Percentiles rank a stretch among this genome's conserved stretches.
These are phyloP conservation scores for Ypsolopha sequella DNA, from an alignment of 2,888 invertebrate genomes.

Conservation along the genomic window DNA sequence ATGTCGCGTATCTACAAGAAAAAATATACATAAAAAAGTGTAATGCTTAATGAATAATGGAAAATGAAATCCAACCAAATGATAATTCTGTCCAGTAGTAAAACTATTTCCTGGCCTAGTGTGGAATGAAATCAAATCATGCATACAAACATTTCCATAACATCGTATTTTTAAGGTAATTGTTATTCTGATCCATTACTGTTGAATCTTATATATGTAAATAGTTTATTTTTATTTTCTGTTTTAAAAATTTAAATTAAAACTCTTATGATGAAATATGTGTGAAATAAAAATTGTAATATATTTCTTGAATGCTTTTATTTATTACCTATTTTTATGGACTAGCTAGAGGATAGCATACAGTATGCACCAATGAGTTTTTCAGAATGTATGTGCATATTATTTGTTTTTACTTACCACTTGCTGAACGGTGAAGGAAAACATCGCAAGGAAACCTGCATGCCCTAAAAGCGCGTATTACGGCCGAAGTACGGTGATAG, in stretches of 20 bases:
- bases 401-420: no score
- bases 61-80: no score
- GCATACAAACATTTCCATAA: neutral
- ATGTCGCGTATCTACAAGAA: no score
- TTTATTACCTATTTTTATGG: neutral
- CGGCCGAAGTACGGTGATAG: no score
- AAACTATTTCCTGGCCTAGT: neutral
- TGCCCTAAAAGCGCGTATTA: no score
- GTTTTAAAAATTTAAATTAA: slow-evolving; percentile 49
- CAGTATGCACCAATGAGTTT: no score
- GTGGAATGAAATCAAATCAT: neutral
- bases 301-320: slow-evolving; percentile 23
- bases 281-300: slow-evolving; percentile 69
- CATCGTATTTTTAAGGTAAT: slow-evolving; percentile 14
- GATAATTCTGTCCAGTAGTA: neutral
- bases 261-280: slow-evolving; percentile 51
- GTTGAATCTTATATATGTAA: slow-evolving; percentile 63
- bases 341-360: no score
- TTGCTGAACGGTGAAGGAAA: no score
- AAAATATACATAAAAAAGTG: no score
- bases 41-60: no score
- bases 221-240: slow-evolving; percentile 50
- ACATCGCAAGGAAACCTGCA: no score
- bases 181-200: slow-evolving; percentile 50
- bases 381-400: no score